Conservation (phyloP, 2,797 vertebrate genomes). For the Hephaestus fuliginosus region DNA sequence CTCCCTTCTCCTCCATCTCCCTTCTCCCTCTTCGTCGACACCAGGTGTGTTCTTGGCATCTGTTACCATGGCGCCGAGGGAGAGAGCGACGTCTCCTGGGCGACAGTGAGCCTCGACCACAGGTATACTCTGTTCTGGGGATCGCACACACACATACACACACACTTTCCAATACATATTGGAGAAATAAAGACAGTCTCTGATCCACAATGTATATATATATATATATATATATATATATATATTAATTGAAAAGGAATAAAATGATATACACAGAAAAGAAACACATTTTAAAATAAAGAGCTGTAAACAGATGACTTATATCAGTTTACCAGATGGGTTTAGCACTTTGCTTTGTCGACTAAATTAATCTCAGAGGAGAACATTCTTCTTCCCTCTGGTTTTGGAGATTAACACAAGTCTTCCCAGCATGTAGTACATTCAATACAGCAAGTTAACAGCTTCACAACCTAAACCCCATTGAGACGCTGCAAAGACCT, state of each 20-base stretch:
- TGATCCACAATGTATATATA: slow-evolving; percentile 25
- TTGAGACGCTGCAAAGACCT: neutral
- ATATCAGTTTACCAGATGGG: slow-evolving; percentile 5
- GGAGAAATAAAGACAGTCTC: slow-evolving; percentile 28
- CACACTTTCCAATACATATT: neutral
- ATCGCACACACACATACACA: slow-evolving; percentile 27
- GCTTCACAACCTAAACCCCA: neutral
- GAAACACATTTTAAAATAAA: slow-evolving; percentile 22
- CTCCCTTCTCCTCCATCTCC: neutral
- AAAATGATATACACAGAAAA: slow-evolving; percentile 30
- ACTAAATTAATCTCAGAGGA: slow-evolving; percentile 23
- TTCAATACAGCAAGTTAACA: slow-evolving; percentile 21
- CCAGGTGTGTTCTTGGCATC: slow-evolving; percentile 60
- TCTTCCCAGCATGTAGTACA: slow-evolving; percentile 8
- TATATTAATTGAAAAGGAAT: no score
- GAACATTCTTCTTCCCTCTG: neutral
- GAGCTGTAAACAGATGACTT: slow-evolving; percentile 56
- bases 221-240: slow-evolving; percentile 14
- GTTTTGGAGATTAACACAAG: neutral
- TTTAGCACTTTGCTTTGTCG: neutral
- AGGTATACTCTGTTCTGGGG: slow-evolving; percentile 17
- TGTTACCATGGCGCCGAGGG: slow-evolving; percentile 43
- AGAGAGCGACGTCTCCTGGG: slow-evolving; percentile 29
- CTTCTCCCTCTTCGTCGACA: neutral
- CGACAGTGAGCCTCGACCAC: slow-evolving; percentile 18